These are phyloP conservation scores for Knipowitschia caucasica DNA, from an alignment of 2,797 vertebrate species.

Conservation along the genomic window DNA sequence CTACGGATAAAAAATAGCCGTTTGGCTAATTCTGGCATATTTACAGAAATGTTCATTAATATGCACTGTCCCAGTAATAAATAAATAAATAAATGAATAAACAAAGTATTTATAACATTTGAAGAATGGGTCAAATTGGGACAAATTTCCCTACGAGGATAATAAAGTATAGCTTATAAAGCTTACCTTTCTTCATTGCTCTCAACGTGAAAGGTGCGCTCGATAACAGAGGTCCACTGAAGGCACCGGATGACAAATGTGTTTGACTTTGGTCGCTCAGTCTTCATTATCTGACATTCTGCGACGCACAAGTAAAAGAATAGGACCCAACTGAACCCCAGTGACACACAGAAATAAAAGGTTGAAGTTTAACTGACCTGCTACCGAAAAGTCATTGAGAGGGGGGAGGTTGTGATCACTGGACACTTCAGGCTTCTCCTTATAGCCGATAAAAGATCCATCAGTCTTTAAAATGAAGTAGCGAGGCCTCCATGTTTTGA, in stretches of 20 bases:
- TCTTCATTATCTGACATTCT: constrained; percentile 98
- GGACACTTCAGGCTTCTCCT: constrained; percentile 86
- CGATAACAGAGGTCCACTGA: constrained; percentile 95
- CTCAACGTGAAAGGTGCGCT: constrained; percentile 93
- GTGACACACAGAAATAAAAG: neutral
- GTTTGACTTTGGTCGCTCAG: constrained; percentile 88
- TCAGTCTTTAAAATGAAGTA: constrained; percentile 95
- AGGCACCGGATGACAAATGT: constrained; percentile 95
- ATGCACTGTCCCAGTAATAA: too few relatives aligned
- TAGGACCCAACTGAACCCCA: neutral
- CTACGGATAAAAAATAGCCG: too few relatives aligned
- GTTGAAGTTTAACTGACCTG: constrained; percentile 70
- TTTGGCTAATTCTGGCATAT: too few relatives aligned
- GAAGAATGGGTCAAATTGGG: too few relatives aligned
- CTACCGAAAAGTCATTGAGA: constrained; percentile 95
- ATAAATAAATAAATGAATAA: too few relatives aligned
- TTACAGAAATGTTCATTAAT: too few relatives aligned
- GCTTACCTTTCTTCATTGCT: constrained; percentile 85
- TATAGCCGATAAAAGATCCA: constrained; percentile 94
- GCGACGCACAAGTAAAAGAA: constrained; percentile 9
- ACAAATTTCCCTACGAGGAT: too few relatives aligned
- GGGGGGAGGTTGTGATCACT: constrained; percentile 84
- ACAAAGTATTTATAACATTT: too few relatives aligned
- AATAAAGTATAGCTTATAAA: too few relatives aligned
- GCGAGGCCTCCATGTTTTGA: constrained; percentile 93